Percentiles rank a stretch among this genome's conserved stretches.
These are phyloP conservation scores for Halcyon leucocephala DNA, from an alignment of 2,797 vertebrate genomes.

Conservation along the genomic window DNA sequence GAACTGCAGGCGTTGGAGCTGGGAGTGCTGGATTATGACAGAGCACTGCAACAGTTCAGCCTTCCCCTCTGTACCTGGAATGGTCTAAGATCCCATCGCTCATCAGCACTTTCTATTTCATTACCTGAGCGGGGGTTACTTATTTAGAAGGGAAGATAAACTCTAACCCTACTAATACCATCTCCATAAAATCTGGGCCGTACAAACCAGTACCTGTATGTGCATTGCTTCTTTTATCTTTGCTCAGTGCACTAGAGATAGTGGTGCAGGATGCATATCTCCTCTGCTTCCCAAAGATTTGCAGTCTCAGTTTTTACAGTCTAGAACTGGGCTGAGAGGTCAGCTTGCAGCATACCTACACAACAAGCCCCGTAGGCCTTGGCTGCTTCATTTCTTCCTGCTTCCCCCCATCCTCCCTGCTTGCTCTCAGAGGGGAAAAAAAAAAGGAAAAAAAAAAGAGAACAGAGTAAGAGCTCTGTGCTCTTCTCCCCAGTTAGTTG, in stretches of 20 bases:
- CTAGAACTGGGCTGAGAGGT: background rate
- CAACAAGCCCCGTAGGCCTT: fast-evolving
- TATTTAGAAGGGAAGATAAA: background rate
- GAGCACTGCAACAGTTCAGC: background rate
- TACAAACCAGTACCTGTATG: background rate
- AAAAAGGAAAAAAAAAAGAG: background rate
- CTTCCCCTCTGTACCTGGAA: background rate
- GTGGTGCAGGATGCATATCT: constrained; percentile 6
- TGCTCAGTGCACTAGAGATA: background rate
- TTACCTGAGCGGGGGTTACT: background rate
- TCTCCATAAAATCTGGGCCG: background rate
- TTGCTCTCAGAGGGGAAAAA: fast-evolving
- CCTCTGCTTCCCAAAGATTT: background rate
- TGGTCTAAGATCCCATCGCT: background rate
- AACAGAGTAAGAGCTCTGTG: background rate
- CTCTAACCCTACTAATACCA: background rate
- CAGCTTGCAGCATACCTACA: fast-evolving
- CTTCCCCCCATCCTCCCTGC: background rate
- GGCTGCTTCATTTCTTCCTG: background rate
- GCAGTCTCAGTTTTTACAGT: background rate
- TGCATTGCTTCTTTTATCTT: background rate
- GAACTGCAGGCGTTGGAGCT: background rate
- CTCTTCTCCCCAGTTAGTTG: fast-evolving
- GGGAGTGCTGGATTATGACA: background rate
- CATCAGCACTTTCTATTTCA: constrained; percentile 30